Percentiles rank a stretch among this genome's conserved stretches.
Conservation (phyloP, 1,140 invertebrate genomes). For the Lasaia peninsularis region DNA sequence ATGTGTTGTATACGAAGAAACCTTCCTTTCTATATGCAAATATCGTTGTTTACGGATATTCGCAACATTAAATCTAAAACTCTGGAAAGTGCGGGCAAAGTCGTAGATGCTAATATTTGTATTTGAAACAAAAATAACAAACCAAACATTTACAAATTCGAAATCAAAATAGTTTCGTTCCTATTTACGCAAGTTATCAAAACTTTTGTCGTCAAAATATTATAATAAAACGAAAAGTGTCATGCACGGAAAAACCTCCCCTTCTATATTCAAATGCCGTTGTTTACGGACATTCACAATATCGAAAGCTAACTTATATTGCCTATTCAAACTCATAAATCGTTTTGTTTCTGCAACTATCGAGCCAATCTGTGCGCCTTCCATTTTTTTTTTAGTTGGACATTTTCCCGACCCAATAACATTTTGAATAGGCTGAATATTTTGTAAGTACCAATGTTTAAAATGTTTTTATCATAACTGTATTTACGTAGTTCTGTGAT, state of each 20-base stretch:
- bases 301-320: conserved; percentile 11
- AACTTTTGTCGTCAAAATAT: conserved; percentile 1
- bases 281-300: conserved; percentile 6
- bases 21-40: neutral
- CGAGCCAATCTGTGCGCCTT: neutral
- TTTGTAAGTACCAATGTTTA: neutral
- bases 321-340: conserved; percentile 8
- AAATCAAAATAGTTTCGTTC: neutral
- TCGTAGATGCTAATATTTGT: no score
- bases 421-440: neutral
- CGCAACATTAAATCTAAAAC: conserved; percentile 1
- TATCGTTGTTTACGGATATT: neutral
- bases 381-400: neutral
- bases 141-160: neutral
- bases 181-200: conserved; percentile 5
- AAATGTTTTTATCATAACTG: no score
- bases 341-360: conserved; percentile 11
- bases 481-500: no score
- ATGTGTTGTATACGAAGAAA: neutral
- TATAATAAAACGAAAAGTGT: neutral
- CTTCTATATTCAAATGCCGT: conserved; percentile 5
- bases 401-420: neutral
- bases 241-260: neutral
- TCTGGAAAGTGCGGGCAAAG: no score
- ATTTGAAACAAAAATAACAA: neutral